Conservation (phyloP, 2,797 vertebrate genomes). For the Tympanoctomys barrerae region DNA sequence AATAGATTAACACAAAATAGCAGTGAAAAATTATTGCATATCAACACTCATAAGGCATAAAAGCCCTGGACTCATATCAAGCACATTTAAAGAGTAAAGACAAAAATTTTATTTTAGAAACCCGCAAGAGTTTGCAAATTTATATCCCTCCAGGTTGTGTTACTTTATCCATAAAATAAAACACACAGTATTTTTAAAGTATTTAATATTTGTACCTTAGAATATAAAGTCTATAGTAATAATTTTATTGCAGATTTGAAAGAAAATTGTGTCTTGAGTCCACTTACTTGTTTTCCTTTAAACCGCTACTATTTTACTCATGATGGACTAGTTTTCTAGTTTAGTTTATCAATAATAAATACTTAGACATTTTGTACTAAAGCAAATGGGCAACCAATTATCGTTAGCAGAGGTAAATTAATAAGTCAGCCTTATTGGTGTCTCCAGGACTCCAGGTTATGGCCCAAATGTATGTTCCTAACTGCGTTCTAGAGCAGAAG, state of each 20-base stretch:
- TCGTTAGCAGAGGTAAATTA: neutral
- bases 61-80: neutral
- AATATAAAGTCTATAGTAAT: neutral
- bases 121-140: neutral
- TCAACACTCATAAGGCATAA: neutral
- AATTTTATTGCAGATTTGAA: neutral
- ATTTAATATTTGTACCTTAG: neutral
- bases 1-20: neutral
- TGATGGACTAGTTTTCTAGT: neutral
- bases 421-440: neutral
- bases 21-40: neutral
- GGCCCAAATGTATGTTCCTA: neutral
- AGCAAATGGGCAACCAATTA: neutral
- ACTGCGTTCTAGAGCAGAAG: neutral
- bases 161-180: neutral
- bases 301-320: neutral
- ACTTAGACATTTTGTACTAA: neutral
- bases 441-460: neutral
- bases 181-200: neutral
- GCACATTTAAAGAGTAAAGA: neutral
- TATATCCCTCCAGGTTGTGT: neutral
- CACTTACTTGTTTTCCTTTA: neutral
- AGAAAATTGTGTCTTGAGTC: neutral
- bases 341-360: neutral
- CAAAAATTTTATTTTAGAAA: conserved; percentile 12